Evolutionary conservation across 1,140 invertebrate genomes (phyloP).

Genomic region (Phocides pigmalion): DNA sequence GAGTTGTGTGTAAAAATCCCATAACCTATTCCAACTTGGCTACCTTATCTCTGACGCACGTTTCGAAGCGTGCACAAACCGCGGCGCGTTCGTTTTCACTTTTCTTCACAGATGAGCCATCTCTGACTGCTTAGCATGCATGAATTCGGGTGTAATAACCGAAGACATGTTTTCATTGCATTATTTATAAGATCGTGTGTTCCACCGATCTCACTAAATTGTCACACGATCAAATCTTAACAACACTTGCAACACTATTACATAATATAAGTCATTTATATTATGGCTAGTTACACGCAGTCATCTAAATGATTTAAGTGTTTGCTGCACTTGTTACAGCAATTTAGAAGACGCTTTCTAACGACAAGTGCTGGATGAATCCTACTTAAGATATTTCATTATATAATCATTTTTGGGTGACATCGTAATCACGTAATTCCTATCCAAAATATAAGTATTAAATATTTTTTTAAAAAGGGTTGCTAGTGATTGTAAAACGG

Average conservation of each 20-base stretch:
- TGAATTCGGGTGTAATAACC: slow-evolving; percentile 76
- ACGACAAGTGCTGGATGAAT: background rate
- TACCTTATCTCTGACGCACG: slow-evolving; percentile 31
- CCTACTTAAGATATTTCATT: background rate
- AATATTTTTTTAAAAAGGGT: too few species aligned
- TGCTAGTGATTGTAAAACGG: too few species aligned
- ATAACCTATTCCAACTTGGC: background rate
- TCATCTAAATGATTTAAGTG: slow-evolving; percentile 11
- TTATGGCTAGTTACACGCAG: background rate
- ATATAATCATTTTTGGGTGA: background rate
- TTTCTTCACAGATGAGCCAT: slow-evolving; percentile 54
- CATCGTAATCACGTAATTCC: background rate
- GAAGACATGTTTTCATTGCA: slow-evolving; percentile 56
- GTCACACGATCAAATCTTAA: slow-evolving; percentile 41
- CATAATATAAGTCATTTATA: slow-evolving; percentile 26
- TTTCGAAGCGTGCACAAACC: slow-evolving; percentile 27
- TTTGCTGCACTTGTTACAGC: slow-evolving; percentile 1
- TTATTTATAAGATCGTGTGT: slow-evolving; percentile 61
- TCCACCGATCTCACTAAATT: slow-evolving; percentile 58
- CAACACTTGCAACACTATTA: slow-evolving; percentile 29
- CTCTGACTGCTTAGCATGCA: slow-evolving; percentile 55
- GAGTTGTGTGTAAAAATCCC: background rate
- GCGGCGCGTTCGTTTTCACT: slow-evolving; percentile 56
- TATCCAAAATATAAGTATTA: too few species aligned
- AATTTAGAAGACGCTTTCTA: slow-evolving; percentile 8